Conservation (phyloP, 2,797 vertebrate genomes). For the Lacerta viridis region DNA sequence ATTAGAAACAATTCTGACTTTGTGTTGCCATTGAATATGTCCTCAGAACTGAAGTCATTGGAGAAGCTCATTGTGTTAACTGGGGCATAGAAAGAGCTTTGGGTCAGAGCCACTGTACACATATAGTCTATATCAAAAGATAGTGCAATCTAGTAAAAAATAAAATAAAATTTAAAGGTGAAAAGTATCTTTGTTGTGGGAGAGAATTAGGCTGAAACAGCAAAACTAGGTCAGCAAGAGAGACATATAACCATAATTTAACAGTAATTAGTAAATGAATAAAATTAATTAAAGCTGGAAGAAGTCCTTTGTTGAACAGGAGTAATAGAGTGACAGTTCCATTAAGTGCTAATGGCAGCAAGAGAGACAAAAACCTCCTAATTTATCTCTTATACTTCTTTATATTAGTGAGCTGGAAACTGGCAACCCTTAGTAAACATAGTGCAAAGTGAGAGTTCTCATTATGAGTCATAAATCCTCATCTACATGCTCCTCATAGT, state of each 20-base stretch:
- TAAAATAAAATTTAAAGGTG: conserved; percentile 19
- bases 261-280: too few relatives aligned
- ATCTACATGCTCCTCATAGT: too few relatives aligned
- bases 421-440: too few relatives aligned
- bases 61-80: background rate
- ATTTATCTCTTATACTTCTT: too few relatives aligned
- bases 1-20: background rate
- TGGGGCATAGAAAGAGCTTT: background rate
- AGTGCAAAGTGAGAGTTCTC: too few relatives aligned
- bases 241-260: conserved; percentile 28
- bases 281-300: too few relatives aligned
- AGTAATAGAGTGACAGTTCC: conserved; percentile 73
- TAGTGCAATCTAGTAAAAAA: conserved; percentile 37
- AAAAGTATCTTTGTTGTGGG: conserved; percentile 25
- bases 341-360: conserved; percentile 63
- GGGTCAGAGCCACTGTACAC: background rate
- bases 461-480: too few relatives aligned
- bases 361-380: too few relatives aligned
- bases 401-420: too few relatives aligned
- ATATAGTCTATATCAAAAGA: conserved; percentile 22
- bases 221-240: conserved; percentile 21
- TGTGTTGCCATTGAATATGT: background rate
- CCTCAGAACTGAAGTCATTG: background rate
- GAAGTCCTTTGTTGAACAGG: too few relatives aligned
- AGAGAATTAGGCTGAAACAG: background rate